phyloP scores from a whole-genome alignment of 2,888 invertebrate genomes.

The Cylloceria caligata region DNA sequence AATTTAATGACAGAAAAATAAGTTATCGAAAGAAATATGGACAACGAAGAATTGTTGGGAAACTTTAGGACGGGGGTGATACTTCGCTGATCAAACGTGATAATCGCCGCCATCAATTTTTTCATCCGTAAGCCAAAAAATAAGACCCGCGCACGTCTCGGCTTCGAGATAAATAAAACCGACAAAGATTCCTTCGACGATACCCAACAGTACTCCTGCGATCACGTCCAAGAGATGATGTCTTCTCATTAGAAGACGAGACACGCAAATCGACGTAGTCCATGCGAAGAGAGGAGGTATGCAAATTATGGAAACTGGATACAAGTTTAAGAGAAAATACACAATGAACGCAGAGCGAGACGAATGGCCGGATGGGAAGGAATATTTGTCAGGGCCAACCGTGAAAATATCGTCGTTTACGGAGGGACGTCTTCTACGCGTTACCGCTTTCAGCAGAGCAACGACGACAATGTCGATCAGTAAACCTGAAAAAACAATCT shows the following conservation, averaged over 20 bases:
- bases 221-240: slow-evolving; percentile 95
- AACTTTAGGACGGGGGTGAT: no score
- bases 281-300: slow-evolving; percentile 90
- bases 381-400: slow-evolving; percentile 94
- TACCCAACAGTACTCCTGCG: slow-evolving; percentile 91
- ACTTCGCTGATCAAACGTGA: slow-evolving; percentile 86
- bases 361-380: slow-evolving; percentile 98
- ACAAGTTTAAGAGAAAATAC: slow-evolving; percentile 89
- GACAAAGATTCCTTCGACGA: slow-evolving; percentile 89
- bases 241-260: slow-evolving; percentile 92
- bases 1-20: no score
- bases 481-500: slow-evolving; percentile 87
- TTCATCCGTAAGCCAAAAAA: slow-evolving; percentile 89
- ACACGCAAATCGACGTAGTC: slow-evolving; percentile 90
- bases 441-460: slow-evolving; percentile 91
- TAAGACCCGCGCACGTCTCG: slow-evolving; percentile 86
- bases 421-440: slow-evolving; percentile 91
- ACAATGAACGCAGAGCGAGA: slow-evolving; percentile 92
- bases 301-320: slow-evolving; percentile 87
- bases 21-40: no score
- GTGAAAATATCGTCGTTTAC: slow-evolving; percentile 88
- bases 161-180: slow-evolving; percentile 90
- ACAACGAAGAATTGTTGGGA: no score
- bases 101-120: slow-evolving; percentile 89
- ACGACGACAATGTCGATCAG: slow-evolving; percentile 92